Conservation (phyloP, 2,797 vertebrate genomes). For the Bufotes viridis region DNA sequence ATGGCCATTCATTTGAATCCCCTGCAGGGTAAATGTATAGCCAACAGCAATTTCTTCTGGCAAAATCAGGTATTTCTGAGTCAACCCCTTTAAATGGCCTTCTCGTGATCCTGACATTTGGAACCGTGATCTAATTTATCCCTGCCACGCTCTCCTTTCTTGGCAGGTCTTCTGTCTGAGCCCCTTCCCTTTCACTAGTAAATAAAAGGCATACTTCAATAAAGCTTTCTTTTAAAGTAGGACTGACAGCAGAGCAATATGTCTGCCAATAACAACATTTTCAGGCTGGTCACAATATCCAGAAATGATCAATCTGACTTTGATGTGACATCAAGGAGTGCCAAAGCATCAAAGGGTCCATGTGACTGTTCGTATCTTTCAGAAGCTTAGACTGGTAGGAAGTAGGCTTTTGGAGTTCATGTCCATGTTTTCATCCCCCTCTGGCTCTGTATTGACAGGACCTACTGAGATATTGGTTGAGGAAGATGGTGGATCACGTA, state of each 20-base stretch:
- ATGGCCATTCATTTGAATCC: neutral
- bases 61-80: neutral
- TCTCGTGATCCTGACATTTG: neutral
- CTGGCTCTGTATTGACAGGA: neutral
- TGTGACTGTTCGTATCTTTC: neutral
- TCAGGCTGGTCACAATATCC: neutral
- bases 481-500: neutral
- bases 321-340: conserved; percentile 26
- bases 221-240: neutral
- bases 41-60: neutral
- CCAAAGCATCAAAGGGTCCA: neutral
- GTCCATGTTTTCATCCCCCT: neutral
- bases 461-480: neutral
- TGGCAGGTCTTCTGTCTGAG: neutral
- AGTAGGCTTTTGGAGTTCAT: neutral
- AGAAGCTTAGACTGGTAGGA: neutral
- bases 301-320: conserved; percentile 13
- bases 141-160: neutral
- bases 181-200: neutral
- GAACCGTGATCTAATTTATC: neutral
- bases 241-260: neutral
- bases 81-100: neutral
- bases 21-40: neutral
- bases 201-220: neutral
- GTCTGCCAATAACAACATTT: neutral